Conservation (phyloP, 53 echinoderm and acorn worm genomes). For the Glandiceps talaboti region DNA sequence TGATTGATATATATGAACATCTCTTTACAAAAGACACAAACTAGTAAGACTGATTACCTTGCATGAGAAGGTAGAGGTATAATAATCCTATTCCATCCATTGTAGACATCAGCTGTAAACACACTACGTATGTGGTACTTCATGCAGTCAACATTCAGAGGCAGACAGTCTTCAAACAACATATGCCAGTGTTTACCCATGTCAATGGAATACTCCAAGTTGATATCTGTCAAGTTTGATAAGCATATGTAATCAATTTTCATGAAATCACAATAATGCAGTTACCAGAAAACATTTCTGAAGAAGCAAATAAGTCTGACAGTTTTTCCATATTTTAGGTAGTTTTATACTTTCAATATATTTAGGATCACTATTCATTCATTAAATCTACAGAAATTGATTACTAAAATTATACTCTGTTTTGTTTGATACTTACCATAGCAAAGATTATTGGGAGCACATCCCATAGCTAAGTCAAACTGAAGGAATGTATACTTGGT, state of each 20-base stretch:
- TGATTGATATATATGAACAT: too few species aligned
- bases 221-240: slow-evolving; percentile 41
- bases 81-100: slow-evolving; percentile 78
- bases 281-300: too few species aligned
- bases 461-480: slow-evolving; percentile 89
- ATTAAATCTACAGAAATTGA: too few species aligned
- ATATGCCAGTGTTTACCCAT: slow-evolving; percentile 88
- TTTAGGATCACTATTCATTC: too few species aligned
- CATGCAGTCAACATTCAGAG: slow-evolving; percentile 63
- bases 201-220: slow-evolving; percentile 76
- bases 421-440: slow-evolving; percentile 48
- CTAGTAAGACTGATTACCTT: too few species aligned
- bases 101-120: slow-evolving; percentile 63
- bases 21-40: too few species aligned
- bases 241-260: too few species aligned
- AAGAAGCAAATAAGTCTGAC: too few species aligned
- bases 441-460: slow-evolving; percentile 31
- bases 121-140: slow-evolving; percentile 57
- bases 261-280: too few species aligned
- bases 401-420: too few species aligned
- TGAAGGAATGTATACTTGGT: slow-evolving; percentile 70
- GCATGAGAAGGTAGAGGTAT: slow-evolving; percentile 64
- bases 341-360: too few species aligned
- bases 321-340: too few species aligned
- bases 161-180: slow-evolving; percentile 60